Conservation (phyloP, 2,888 invertebrate genomes). For the Sicus ferrugineus region DNA sequence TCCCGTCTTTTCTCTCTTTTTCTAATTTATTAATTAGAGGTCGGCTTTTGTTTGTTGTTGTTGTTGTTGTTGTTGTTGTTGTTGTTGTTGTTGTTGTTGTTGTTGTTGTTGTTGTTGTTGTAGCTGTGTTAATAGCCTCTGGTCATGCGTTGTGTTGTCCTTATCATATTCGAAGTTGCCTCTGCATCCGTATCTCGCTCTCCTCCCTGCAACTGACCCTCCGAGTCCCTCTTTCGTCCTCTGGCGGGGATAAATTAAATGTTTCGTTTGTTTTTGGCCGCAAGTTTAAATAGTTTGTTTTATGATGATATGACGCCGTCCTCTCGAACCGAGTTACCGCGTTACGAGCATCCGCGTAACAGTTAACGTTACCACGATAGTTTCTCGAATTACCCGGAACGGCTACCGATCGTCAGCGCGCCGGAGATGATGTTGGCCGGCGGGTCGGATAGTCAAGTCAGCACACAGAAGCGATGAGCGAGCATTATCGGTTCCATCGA, state of each 20-base stretch:
- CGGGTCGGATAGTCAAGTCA: too few relatives aligned
- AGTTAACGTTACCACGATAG: too few relatives aligned
- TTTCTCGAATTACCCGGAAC: too few relatives aligned
- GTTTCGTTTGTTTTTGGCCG: conserved; percentile 41
- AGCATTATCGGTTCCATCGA: too few relatives aligned
- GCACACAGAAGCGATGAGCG: too few relatives aligned
- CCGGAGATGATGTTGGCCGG: too few relatives aligned
- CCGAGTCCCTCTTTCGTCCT: conserved; percentile 13
- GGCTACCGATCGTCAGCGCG: too few relatives aligned
- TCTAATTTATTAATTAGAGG: conserved; percentile 63
- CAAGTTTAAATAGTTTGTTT: conserved; percentile 40
- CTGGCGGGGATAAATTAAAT: conserved; percentile 38
- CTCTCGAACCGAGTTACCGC: too few relatives aligned
- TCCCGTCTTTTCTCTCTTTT: conserved; percentile 46
- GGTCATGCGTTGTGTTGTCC: conserved; percentile 58
- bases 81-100: conserved; percentile 27
- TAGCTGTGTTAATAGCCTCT: conserved; percentile 52
- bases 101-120: conserved; percentile 32
- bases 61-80: conserved; percentile 33
- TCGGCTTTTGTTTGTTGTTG: conserved; percentile 49
- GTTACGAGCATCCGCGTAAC: too few relatives aligned
- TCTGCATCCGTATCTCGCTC: conserved; percentile 23
- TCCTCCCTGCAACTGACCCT: conserved; percentile 33
- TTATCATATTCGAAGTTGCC: conserved; percentile 42
- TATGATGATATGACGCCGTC: too few relatives aligned